These are phyloP conservation scores for Bradypus variegatus DNA, from an alignment of 2,797 vertebrate genomes.

Conservation along the genomic window DNA sequence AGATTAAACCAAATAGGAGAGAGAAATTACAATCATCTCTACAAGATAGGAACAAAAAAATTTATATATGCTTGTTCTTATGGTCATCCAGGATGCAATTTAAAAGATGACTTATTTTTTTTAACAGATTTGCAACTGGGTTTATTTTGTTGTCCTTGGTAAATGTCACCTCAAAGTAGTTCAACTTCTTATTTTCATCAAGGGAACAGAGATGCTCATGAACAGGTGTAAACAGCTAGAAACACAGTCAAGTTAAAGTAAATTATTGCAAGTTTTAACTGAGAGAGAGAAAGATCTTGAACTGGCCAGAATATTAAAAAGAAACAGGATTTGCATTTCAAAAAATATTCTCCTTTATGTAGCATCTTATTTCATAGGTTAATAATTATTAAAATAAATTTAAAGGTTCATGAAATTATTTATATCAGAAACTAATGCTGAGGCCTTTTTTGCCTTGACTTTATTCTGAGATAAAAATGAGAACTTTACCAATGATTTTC, in stretches of 20 bases:
- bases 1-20: conserved; percentile 13
- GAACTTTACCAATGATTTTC: not conserved
- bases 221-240: conserved; percentile 49
- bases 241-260: conserved; percentile 57
- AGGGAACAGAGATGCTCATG: conserved; percentile 13
- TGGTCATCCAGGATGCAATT: conserved; percentile 6
- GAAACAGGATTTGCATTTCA: not conserved
- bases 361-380: conserved; percentile 50
- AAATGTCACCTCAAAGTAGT: conserved; percentile 61
- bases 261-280: conserved; percentile 47
- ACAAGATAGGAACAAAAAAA: conserved; percentile 7
- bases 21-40: conserved; percentile 34
- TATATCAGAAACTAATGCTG: conserved; percentile 49
- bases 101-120: conserved; percentile 46
- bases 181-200: conserved; percentile 44
- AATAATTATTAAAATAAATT: conserved; percentile 57
- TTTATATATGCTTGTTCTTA: conserved; percentile 17
- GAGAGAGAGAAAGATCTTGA: conserved; percentile 59
- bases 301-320: conserved; percentile 50
- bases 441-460: not conserved
- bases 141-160: conserved; percentile 42
- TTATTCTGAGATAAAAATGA: conserved; percentile 7
- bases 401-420: conserved; percentile 36
- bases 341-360: conserved; percentile 53
- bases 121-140: conserved; percentile 26